These are phyloP conservation scores for Aphis craccivora DNA, from an alignment of 1,140 invertebrate species.

Conservation along the genomic window DNA sequence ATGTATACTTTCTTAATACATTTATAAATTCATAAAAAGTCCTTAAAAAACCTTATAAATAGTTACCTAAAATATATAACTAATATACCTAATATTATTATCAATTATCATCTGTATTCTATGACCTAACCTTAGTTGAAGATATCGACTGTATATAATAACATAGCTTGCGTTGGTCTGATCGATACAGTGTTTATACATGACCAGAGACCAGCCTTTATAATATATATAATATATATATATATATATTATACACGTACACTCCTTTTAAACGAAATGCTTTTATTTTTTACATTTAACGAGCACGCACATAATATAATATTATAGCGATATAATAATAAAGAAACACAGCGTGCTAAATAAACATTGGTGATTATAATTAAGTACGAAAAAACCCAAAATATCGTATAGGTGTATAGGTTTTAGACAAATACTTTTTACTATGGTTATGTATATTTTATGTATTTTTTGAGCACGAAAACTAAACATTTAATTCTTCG, in stretches of 20 bases:
- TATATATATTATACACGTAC: not conserved
- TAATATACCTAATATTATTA: not conserved
- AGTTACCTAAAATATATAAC: not conserved
- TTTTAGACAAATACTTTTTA: not conserved
- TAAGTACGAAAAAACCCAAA: not conserved
- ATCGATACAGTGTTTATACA: conserved; percentile 9
- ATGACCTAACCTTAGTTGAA: not conserved
- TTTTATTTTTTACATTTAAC: conserved; percentile 20
- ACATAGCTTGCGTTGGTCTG: not conserved
- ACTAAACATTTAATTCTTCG: not conserved
- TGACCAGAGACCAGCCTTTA: not conserved
- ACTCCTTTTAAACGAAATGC: not conserved
- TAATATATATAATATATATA: not conserved
- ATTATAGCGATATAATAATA: not conserved
- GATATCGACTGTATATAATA: conserved; percentile 3
- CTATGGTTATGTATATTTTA: not conserved
- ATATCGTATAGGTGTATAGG: too few species aligned
- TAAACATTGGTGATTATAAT: not conserved
- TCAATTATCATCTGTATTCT: not conserved
- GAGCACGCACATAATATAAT: not conserved
- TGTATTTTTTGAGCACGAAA: not conserved
- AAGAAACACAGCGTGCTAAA: not conserved
- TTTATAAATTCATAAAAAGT: not conserved
- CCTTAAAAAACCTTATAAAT: too few species aligned
- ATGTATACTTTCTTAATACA: not conserved